Base-by-base conservation (phyloP, 2,888 invertebrate species). In the Heliconius hortense region DNA sequence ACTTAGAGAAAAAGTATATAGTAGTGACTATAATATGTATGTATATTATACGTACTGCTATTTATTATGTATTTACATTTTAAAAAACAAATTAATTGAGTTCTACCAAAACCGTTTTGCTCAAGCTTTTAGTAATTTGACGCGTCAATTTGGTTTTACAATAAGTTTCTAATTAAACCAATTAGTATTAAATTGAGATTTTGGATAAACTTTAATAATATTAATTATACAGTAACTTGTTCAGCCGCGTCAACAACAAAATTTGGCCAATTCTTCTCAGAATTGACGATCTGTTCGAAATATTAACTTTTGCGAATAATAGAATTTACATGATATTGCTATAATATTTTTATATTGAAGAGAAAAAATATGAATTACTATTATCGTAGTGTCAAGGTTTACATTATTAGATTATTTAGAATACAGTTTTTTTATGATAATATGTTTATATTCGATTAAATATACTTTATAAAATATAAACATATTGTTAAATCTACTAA, bases 131-230 rank as follows among this genome's bases (percentile, higher is more conserved):
- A 1, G 3, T 69, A 31, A 31, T 69, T 69, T 21, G 53, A 53
- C 53, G 67, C 48, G 28, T 67, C 18, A 67, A 67, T 24, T 48
- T 67, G 48, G 26, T 43, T 48, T 8, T 53, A 53, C 28, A 68
- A 68, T 28, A 28, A 28, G 21, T 53, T 53, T 53, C 4, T 53
- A 24, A 39, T 66, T 39, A 28, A 48, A 28, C 21, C 21, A 68
- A 18, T 68, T 68, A 26, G 28, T 48, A 53, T 28, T 21, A 68
- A 53, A 53, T 48, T 26, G 67, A 67, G 39, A 48, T 67, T 67
- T 67, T 48, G 21, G 43, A 48, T 48, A n/a, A 48, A 48, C 8
- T 24, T 67, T 48, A 48, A 43, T 43, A 43, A 43, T 15, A 67
- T 35, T 43, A 43, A 43, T 35, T 39, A 66, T 39, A 43, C 66